These are phyloP conservation scores for Stenodera caucasica DNA, from an alignment of 2,888 invertebrate genomes.

Conservation along the genomic window DNA sequence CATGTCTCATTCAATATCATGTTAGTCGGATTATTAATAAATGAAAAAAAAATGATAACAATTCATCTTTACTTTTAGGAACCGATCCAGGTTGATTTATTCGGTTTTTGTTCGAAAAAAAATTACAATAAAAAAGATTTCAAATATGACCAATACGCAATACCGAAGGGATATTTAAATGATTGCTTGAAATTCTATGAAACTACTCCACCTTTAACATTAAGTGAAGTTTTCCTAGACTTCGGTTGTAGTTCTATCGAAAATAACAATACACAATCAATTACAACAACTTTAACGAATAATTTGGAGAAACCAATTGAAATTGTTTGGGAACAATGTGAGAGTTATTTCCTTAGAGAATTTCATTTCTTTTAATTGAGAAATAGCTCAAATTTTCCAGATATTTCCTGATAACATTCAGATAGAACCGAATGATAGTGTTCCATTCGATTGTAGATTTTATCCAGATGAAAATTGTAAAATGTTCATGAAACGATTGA, in stretches of 20 bases:
- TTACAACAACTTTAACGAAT: slow-evolving; percentile 19
- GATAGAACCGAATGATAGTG: slow-evolving; percentile 42
- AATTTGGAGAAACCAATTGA: slow-evolving; percentile 15
- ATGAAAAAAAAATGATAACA: not conserved
- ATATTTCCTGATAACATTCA: slow-evolving; percentile 43
- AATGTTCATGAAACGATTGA: slow-evolving; percentile 45
- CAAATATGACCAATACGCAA: slow-evolving; percentile 4
- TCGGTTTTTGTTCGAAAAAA: slow-evolving; percentile 12
- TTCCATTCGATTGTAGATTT: slow-evolving; percentile 50
- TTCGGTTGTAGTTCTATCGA: slow-evolving; percentile 5
- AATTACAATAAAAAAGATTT: not conserved
- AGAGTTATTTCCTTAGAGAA: too few species aligned
- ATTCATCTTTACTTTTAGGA: slow-evolving; percentile 11
- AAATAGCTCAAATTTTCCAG: slow-evolving; percentile 38
- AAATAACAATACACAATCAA: not conserved
- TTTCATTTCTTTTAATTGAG: not conserved
- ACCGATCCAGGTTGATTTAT: slow-evolving; percentile 15
- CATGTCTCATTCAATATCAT: slow-evolving; percentile 19
- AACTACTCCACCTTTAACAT: slow-evolving; percentile 14
- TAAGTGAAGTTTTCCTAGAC: slow-evolving; percentile 20
- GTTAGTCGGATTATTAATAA: slow-evolving; percentile 2
- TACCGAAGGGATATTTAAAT: slow-evolving; percentile 16
- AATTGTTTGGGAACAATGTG: slow-evolving; percentile 18
- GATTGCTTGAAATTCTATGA: slow-evolving; percentile 14
- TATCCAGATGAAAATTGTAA: slow-evolving; percentile 40